Base-by-base conservation (phyloP, 1,140 invertebrate genomes). In the Bradysia coprophila region DNA sequence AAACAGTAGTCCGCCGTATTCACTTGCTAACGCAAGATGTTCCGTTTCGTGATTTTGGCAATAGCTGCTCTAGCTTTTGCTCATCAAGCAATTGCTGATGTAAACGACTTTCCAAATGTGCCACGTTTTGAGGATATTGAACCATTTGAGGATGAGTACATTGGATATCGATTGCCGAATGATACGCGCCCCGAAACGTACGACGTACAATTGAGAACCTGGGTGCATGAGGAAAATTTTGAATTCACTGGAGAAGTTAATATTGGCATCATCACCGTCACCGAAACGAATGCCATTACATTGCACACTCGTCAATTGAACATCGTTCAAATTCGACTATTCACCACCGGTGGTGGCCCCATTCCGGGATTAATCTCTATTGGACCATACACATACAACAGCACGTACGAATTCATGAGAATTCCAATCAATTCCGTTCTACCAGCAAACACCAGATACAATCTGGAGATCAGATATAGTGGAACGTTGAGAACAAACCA, bases 171-270 rank as follows among this genome's bases (percentile, higher is more conserved):
- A 2, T 62, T 84, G 2, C 69, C 75, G 0, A 48, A 37, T 1
- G 47, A 62, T 23, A 62, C 70, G 0, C 40, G 53, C 3, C 76
- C 77, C 0, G 51, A 66, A 6, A 67, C 71, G 50, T 79, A 80
- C 51, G 68, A 75, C 38, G 57, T 80, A 3, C 61, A 55, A n/a
- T 59, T 78, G 0, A 65, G 66, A 52, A 65, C 76, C 0, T 62
- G 77, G 44, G 59, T 76, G 1, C 54, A 58, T 23, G 55, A 60
- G 23, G 57, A 53, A 1, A 54, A 52, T 6, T 55, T 43, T 13
- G 55, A 48, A 2, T 77, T 76, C 54, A 52, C 45, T 15, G 75
- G 75, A 4, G 51, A 51, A 5, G 73, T 74, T 0, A 55, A 51
- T 3, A 75, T 78, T 8, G 49, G 56, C 18, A 43, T 68, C 0